Base-by-base conservation (phyloP, 2,797 vertebrate species). In the Coccyzus lansbergi region DNA sequence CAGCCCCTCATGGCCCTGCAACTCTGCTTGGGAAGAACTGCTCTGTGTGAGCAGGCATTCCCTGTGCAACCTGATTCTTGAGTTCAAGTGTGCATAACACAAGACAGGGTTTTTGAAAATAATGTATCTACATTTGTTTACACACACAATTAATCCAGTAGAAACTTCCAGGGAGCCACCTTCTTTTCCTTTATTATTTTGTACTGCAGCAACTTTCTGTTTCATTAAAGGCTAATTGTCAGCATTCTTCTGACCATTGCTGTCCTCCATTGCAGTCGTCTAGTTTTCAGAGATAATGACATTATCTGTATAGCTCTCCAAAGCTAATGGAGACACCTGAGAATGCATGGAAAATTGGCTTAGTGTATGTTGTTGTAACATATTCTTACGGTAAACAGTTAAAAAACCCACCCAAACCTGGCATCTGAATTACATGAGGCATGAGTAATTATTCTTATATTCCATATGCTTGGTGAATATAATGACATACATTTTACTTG, bases 381-480 rank as follows among this genome's bases (percentile, higher is more conserved):
- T 72, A 70, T 64, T 75, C 53, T 75, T 81, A 59, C 8, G 5
- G 21, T 55, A 92, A 83, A 5, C 53, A 40, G 53, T 71, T 80
- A 71, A 26, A 65, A 62, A 59, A 46, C n/a, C n/a, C n/a, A n/a
- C n/a, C n/a, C n/a, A n/a, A 85, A 49, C 58, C 62, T 87, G 55
- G 33, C 44, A 55, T 71, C 34, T 79, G 51, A 77, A 60, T 85
- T 92, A 49, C 28, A 63, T 78, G 36, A 83, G 36, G 77, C 18
- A 78, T 17, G 71, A 78, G 62, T 62, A 94, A 91, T 74, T 78
- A 89, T 49, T 74, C 26, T 36, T 70, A 38, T 31, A 85, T 95
- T 89, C 87, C 82, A 89, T 83, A 64, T 34, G 21, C 51, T 31
- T 90, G 15, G 40, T 74, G 87, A 96, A 74, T 59, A 71, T 79